phyloP scores from a whole-genome alignment of 2,888 invertebrate species.

The Eupithecia insigniata region DNA sequence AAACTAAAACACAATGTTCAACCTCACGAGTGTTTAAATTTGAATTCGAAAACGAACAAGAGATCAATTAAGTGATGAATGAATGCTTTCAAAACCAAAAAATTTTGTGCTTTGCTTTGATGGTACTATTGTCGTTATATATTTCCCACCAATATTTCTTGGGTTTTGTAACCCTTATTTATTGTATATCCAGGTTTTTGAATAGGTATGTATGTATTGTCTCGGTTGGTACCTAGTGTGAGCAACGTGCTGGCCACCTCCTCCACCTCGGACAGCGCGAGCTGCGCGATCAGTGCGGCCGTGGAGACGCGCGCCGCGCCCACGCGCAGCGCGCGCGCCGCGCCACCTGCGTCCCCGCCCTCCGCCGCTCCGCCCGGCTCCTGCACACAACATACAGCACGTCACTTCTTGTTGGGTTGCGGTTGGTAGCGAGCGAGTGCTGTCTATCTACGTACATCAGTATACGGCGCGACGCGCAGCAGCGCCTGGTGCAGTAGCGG shows the following conservation, averaged over 20 bases:
- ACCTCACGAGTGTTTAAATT: too few relatives aligned
- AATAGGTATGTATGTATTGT: neutral
- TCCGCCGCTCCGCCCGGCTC: constrained; percentile 11
- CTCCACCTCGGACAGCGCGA: constrained; percentile 89
- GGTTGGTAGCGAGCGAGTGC: too few relatives aligned
- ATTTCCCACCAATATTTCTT: too few relatives aligned
- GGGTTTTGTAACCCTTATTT: too few relatives aligned
- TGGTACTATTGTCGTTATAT: too few relatives aligned
- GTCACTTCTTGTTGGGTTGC: too few relatives aligned
- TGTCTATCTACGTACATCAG: constrained; percentile 25
- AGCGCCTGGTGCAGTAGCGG: constrained; percentile 78
- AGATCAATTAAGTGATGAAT: too few relatives aligned
- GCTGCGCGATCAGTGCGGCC: constrained; percentile 90
- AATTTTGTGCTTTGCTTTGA: too few relatives aligned
- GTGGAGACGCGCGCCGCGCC: constrained; percentile 89
- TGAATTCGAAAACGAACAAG: too few relatives aligned
- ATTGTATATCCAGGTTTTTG: too few relatives aligned
- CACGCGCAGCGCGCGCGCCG: constrained; percentile 72
- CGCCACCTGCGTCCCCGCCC: constrained; percentile 7
- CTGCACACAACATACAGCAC: neutral
- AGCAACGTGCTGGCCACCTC: constrained; percentile 88
- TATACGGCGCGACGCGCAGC: constrained; percentile 51
- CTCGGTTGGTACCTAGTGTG: constrained; percentile 70
- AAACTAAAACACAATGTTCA: too few relatives aligned
- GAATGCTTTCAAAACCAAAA: too few relatives aligned